Percentiles rank a stretch among this genome's conserved stretches.
phyloP scores from a whole-genome alignment of 2,888 invertebrate genomes.

The Drosophila tripunctata region DNA sequence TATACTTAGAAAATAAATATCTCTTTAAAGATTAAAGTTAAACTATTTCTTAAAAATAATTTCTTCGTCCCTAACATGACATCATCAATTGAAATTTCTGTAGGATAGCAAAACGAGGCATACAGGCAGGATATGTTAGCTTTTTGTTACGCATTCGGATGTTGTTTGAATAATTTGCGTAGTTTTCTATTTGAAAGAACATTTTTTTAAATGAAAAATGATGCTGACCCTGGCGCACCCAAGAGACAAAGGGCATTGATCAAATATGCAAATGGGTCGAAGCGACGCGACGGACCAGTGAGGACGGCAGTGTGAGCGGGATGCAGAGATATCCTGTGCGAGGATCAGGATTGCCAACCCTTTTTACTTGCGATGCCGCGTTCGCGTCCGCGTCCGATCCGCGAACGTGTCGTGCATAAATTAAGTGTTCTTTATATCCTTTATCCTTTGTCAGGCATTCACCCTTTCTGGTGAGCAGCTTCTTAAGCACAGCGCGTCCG shows the following conservation, averaged over 20 bases:
- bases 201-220: slow-evolving; percentile 70
- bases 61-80: not conserved
- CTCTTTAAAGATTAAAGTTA: not conserved
- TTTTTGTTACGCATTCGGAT: slow-evolving; percentile 31
- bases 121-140: slow-evolving; percentile 14
- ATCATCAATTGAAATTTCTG: not conserved
- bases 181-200: slow-evolving; percentile 65
- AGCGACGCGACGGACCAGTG: not conserved
- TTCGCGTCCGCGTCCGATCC: slow-evolving; percentile 70
- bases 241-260: slow-evolving; percentile 60
- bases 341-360: slow-evolving; percentile 67
- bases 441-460: slow-evolving; percentile 26
- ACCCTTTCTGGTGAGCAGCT: slow-evolving; percentile 63
- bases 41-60: not conserved
- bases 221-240: slow-evolving; percentile 68
- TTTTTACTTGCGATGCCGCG: slow-evolving; percentile 23
- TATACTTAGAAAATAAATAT: not conserved
- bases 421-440: slow-evolving; percentile 58
- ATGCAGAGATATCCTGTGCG: slow-evolving; percentile 59
- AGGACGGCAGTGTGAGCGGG: slow-evolving; percentile 22
- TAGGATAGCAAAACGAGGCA: not conserved
- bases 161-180: slow-evolving; percentile 66
- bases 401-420: slow-evolving; percentile 79
- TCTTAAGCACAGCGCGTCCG: slow-evolving; percentile 68
- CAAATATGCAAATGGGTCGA: slow-evolving; percentile 75